Evolutionary conservation across 1,140 invertebrate genomes (phyloP).

Genomic region (Radopholus similis): DNA sequence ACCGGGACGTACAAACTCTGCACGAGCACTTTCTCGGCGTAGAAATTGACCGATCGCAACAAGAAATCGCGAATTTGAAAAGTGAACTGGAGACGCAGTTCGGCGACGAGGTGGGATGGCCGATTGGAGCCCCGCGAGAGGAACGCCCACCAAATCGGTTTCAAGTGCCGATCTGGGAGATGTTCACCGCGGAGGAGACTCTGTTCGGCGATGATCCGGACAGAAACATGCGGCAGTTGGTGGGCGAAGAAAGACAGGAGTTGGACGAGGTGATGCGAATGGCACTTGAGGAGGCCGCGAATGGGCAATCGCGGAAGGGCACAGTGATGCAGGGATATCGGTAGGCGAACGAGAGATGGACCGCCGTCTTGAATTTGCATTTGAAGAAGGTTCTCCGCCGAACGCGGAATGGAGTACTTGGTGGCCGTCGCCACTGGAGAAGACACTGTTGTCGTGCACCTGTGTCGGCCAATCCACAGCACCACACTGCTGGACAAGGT

Average conservation of each 20-base stretch:
- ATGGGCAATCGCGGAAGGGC: slow-evolving; percentile 8
- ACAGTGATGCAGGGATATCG: neutral
- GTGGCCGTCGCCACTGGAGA: slow-evolving; percentile 55
- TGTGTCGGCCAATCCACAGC: slow-evolving; percentile 49
- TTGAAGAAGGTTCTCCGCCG: slow-evolving; percentile 45
- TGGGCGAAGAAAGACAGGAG: slow-evolving; percentile 48
- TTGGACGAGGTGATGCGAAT: slow-evolving; percentile 42
- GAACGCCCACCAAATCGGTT: slow-evolving; percentile 49
- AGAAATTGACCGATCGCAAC: slow-evolving; percentile 43
- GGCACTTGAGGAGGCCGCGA: slow-evolving; percentile 34
- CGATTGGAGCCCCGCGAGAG: neutral
- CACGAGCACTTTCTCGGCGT: slow-evolving; percentile 54
- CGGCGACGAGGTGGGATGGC: slow-evolving; percentile 17
- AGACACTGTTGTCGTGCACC: slow-evolving; percentile 39
- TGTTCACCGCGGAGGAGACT: slow-evolving; percentile 49
- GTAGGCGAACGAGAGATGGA: neutral
- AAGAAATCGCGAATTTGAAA: slow-evolving; percentile 33
- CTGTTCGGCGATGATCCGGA: slow-evolving; percentile 57
- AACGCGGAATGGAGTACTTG: slow-evolving; percentile 57
- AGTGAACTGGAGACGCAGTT: slow-evolving; percentile 17
- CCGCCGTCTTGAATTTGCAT: neutral
- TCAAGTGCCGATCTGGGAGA: slow-evolving; percentile 57
- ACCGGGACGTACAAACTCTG: slow-evolving; percentile 47
- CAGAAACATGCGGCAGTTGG: slow-evolving; percentile 44
- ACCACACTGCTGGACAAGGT: slow-evolving; percentile 54